Evolutionary conservation across 2,113 vertebrate species (phyloP).

Genomic region (Ardeotis arabs): DNA sequence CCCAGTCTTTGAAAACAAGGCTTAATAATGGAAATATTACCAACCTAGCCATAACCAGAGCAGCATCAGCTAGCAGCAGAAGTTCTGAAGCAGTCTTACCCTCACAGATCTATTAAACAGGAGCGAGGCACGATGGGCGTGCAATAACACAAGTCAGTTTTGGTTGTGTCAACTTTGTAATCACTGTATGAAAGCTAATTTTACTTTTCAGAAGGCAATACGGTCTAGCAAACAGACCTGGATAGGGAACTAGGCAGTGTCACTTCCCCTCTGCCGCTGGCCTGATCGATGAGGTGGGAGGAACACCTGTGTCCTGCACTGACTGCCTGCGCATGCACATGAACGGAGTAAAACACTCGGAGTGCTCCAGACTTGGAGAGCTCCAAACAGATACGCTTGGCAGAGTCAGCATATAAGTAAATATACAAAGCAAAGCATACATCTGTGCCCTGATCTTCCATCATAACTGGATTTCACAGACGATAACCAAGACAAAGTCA

Average conservation of each 20-base stretch:
- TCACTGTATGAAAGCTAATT: background rate
- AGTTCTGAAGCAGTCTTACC: background rate
- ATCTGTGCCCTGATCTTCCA: background rate
- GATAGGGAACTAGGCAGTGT: background rate
- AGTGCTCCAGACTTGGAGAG: background rate
- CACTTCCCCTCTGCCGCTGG: background rate
- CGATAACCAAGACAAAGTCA: background rate
- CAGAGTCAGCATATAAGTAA: background rate
- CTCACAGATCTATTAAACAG: background rate
- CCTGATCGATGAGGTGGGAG: background rate
- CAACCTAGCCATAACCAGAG: background rate
- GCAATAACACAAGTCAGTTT: background rate
- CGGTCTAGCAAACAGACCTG: background rate
- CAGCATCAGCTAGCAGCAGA: background rate
- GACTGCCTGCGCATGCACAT: accelerated
- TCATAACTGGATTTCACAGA: background rate
- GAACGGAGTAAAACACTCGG: background rate
- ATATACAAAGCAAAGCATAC: background rate
- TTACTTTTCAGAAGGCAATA: background rate
- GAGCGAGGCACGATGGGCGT: background rate
- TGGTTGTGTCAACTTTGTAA: background rate
- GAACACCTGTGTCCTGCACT: background rate
- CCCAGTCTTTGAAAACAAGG: background rate
- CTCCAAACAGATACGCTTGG: accelerated
- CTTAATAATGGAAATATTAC: background rate